Conservation (phyloP, 2,797 vertebrate genomes). For the Astyanax mexicanus region DNA sequence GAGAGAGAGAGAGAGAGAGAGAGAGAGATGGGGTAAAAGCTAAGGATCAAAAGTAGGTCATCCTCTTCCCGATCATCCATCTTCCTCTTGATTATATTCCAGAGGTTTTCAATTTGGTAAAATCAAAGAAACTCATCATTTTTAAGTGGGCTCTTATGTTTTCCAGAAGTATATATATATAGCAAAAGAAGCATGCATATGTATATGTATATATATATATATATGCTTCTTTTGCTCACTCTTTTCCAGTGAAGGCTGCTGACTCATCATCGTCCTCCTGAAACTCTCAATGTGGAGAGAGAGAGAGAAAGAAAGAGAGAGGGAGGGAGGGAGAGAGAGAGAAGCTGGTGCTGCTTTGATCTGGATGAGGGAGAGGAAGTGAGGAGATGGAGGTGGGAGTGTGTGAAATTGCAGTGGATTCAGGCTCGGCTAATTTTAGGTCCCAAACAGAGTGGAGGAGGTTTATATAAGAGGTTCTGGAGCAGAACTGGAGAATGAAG, state of each 20-base stretch:
- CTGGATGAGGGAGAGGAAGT: constrained; percentile 56
- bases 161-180: too few relatives aligned
- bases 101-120: too few relatives aligned
- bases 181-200: too few relatives aligned
- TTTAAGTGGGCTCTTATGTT: too few relatives aligned
- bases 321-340: constrained; percentile 42
- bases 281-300: constrained; percentile 30
- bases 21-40: neutral
- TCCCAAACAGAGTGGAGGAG: constrained; percentile 42
- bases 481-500: constrained; percentile 25
- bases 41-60: constrained; percentile 79
- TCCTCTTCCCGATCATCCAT: constrained; percentile 70
- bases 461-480: constrained; percentile 48
- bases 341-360: constrained; percentile 69
- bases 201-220: too few relatives aligned
- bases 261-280: constrained; percentile 67
- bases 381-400: constrained; percentile 34
- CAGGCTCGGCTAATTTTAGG: constrained; percentile 56
- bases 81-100: too few relatives aligned
- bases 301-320: constrained; percentile 37
- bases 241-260: constrained; percentile 55
- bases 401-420: constrained; percentile 45
- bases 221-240: too few relatives aligned
- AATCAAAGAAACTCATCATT: too few relatives aligned
- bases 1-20: neutral